Evolutionary conservation across 2,113 vertebrate species (phyloP), one percentile per base, ranked within the genome.

Genomic region (Sylvilagus bachmani): DNA sequence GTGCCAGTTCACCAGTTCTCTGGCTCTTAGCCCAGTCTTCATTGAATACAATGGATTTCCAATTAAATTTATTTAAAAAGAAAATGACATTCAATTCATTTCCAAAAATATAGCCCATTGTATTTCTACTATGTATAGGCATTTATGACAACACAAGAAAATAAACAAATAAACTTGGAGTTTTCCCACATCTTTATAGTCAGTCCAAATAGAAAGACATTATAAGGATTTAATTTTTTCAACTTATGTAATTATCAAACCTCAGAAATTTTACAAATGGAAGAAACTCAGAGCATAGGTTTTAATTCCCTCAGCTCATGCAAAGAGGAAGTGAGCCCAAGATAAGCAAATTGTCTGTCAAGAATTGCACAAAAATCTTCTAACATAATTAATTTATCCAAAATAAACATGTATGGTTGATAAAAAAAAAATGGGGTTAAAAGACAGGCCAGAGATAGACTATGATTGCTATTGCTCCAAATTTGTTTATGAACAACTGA

Each of bases 21-120:
- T 93, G 73, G 33, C 33, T 92, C 38, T 92, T 58, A 89, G 62
- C 49, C 55, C 84, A 96, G 77, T 11, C 55, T 85, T 84, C 67
- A 92, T 0, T 67, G 73, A 94, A 85, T 92, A 27, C 55, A 94
- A 44, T 58, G 61, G 38, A 86, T 94, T 94, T 96, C 78, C 86
- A 93, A 78, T 73, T 92, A 95, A 90, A 96, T 11, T 53, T 92
- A 74, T 24, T 90, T 88, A 95, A 27, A 22, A 89, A 95, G 88
- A 92, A 92, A 95, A 90, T 90, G 33, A 82, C 85, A 90, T 53
- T 70, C 7, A 69, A 85, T 93, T 71, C 4, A 80, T 33, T 66
- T 81, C 36, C 10, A 31, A 85, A 95, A 89, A 36, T 66, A 90
- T 5, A 86, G 58, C 22, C 24, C 24, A n/a, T 70, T 86, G 49